Percentiles rank a stretch among this genome's conserved stretches.
phyloP scores from a whole-genome alignment of 2,888 invertebrate genomes.

The Phortica magna region DNA sequence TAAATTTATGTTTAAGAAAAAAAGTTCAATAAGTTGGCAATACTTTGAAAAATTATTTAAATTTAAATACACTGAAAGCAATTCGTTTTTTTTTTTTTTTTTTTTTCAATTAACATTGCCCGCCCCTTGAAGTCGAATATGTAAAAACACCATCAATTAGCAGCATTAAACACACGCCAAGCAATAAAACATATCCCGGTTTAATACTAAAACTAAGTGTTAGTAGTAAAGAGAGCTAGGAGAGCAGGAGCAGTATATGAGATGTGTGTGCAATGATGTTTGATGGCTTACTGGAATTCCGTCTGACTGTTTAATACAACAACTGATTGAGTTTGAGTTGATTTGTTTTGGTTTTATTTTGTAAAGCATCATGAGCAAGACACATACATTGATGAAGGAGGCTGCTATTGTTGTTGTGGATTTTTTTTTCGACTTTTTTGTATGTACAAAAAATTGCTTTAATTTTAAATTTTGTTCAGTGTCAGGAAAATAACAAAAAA shows the following conservation, averaged over 20 bases:
- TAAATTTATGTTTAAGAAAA: conserved; percentile 41
- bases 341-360: too few species aligned
- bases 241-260: not conserved
- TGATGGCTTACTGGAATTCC: not conserved
- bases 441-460: not conserved
- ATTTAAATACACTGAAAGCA: not conserved
- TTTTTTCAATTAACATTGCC: too few species aligned
- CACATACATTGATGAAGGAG: not conserved
- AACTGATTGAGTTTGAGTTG: too few species aligned
- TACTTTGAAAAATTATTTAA: conserved; percentile 59
- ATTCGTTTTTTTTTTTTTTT: not conserved
- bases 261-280: not conserved
- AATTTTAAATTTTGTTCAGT: not conserved
- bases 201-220: too few species aligned
- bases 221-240: too few species aligned
- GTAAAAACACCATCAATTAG: too few species aligned
- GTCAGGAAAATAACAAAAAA: conserved; percentile 30
- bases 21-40: conserved; percentile 65
- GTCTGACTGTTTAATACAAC: too few species aligned
- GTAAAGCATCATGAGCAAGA: not conserved
- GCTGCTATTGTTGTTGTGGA: not conserved
- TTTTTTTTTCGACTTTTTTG: not conserved
- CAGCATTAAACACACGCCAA: too few species aligned
- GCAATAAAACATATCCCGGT: too few species aligned
- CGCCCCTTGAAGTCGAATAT: too few species aligned